phyloP scores from a whole-genome alignment of 2,113 vertebrate genomes.

The Leiothrix lutea region DNA sequence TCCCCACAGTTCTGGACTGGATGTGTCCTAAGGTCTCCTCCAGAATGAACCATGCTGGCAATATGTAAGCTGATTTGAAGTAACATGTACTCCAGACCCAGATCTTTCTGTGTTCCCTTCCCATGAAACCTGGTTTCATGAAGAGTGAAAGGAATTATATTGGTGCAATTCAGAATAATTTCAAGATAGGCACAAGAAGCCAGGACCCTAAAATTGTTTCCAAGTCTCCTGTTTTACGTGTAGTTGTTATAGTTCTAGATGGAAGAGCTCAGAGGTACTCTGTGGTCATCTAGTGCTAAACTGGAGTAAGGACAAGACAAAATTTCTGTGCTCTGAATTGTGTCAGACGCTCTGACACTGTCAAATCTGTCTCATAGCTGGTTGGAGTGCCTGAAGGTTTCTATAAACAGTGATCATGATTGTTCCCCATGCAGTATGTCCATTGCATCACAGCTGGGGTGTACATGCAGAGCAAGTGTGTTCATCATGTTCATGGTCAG shows the following conservation, averaged over 20 bases:
- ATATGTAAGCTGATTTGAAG: neutral
- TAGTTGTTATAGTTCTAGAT: neutral
- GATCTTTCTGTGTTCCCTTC: neutral
- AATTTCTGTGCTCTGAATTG: neutral
- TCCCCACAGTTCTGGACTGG: neutral
- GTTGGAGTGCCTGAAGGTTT: neutral
- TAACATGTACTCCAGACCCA: rapidly evolving
- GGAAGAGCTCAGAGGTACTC: neutral
- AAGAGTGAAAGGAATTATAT: neutral
- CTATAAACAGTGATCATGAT: neutral
- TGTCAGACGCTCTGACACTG: neutral
- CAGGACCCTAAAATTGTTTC: neutral
- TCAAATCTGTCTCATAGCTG: rapidly evolving
- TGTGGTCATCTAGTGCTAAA: neutral
- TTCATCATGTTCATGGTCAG: neutral
- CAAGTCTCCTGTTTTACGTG: neutral
- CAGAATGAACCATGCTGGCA: neutral
- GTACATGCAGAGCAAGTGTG: neutral
- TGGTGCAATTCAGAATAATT: neutral
- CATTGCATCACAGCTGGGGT: neutral
- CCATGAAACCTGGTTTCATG: neutral
- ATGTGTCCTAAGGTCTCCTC: neutral
- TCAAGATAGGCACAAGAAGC: neutral
- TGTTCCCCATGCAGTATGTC: neutral
- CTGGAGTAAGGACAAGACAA: neutral